Evolutionary conservation across 2,797 vertebrate genomes (phyloP).

Genomic region (Amphiprion clarkii): DNA sequence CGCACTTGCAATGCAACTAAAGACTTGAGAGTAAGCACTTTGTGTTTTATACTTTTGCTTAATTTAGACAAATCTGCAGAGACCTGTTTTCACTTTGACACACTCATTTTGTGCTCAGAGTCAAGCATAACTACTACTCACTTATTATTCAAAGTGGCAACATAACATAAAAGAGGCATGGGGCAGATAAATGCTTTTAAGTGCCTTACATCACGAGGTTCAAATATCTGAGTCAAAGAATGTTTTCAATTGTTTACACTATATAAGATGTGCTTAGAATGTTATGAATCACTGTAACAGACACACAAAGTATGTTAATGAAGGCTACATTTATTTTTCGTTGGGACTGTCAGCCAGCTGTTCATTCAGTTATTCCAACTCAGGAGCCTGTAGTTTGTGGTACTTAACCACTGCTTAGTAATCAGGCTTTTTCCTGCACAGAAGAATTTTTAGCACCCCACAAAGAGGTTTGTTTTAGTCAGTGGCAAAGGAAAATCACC

Average conservation of each 20-base stretch:
- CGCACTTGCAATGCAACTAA: not conserved
- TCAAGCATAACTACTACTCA: not conserved
- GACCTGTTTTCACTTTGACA: not conserved
- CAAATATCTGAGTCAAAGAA: not conserved
- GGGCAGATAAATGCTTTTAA: not conserved
- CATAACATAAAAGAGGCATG: not conserved
- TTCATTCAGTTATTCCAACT: not conserved
- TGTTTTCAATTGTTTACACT: not conserved
- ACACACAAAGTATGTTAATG: not conserved
- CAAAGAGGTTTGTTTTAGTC: no score
- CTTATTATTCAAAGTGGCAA: constrained; percentile 2
- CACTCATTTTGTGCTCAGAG: not conserved
- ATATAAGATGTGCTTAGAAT: not conserved
- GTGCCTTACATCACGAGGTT: not conserved
- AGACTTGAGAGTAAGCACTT: not conserved
- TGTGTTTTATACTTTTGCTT: not conserved
- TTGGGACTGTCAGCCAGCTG: not conserved
- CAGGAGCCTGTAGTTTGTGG: no score
- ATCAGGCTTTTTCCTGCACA: no score
- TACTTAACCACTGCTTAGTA: no score
- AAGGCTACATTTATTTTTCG: not conserved
- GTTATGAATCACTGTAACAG: not conserved
- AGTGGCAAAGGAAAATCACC: no score
- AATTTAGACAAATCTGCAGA: not conserved
- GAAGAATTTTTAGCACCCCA: no score